phyloP scores from a whole-genome alignment of 1,140 invertebrate genomes.

The Hydropsyche tenuis region DNA sequence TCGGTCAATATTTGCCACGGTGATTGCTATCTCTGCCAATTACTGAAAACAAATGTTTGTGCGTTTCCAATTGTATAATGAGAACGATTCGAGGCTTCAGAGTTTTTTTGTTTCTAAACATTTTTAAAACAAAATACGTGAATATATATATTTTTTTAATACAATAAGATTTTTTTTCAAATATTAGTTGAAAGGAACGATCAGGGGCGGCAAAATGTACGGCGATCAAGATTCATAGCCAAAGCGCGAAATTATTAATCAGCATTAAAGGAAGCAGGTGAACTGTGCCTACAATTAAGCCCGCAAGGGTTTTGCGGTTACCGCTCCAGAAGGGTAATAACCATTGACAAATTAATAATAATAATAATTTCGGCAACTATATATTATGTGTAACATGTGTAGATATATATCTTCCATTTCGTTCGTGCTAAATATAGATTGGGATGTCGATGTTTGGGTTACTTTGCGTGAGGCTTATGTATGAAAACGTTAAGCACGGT shows the following conservation, averaged over 20 bases:
- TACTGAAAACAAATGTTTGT: slow-evolving; percentile 44
- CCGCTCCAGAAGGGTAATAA: slow-evolving; percentile 27
- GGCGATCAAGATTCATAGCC: slow-evolving; percentile 4
- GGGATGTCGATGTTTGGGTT: no score
- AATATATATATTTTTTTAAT: no score
- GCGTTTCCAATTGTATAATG: slow-evolving; percentile 38
- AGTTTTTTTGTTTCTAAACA: no score
- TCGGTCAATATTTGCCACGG: slow-evolving; percentile 38
- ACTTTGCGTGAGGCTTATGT: no score
- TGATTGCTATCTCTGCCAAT: slow-evolving; percentile 42
- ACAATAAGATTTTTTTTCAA: background rate
- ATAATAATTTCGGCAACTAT: background rate
- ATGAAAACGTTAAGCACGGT: no score
- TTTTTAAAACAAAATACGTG: no score
- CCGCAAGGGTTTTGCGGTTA: slow-evolving; percentile 24
- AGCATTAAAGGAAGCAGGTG: slow-evolving; percentile 33
- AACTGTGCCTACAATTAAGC: slow-evolving; percentile 25
- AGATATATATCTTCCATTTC: no score
- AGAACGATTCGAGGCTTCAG: slow-evolving; percentile 26
- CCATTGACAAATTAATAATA: slow-evolving; percentile 32
- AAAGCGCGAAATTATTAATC: slow-evolving; percentile 28
- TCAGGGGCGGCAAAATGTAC: background rate
- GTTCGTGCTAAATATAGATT: no score
- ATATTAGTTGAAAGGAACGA: no score
- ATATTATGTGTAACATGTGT: no score